Evolutionary conservation across 2,797 vertebrate species (phyloP).

Genomic region (Brachymystax lenok): DNA sequence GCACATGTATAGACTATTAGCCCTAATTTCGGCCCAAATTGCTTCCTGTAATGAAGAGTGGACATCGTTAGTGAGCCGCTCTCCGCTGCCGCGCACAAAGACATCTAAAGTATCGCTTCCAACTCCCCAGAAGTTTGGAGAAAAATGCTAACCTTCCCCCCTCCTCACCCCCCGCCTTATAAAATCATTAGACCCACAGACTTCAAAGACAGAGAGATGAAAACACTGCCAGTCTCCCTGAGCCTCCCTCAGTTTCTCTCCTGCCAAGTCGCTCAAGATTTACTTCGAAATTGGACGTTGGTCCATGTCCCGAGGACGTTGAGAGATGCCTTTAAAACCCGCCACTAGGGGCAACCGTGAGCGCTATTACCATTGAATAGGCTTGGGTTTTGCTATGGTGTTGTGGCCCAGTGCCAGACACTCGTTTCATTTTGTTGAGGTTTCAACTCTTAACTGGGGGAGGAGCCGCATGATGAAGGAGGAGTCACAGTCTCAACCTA

Average conservation of each 20-base stretch:
- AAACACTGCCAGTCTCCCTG: constrained; percentile 65
- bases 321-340: too few species aligned
- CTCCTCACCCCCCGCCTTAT: constrained; percentile 41
- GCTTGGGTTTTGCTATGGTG: too few species aligned
- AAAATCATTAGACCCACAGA: constrained; percentile 69
- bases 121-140: constrained; percentile 64
- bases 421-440: too few species aligned
- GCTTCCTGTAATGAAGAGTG: constrained; percentile 75
- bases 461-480: too few species aligned
- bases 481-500: too few species aligned
- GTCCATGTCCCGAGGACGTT: too few species aligned
- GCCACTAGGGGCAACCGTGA: too few species aligned
- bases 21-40: constrained; percentile 80
- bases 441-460: too few species aligned
- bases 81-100: constrained; percentile 64
- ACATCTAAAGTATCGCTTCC: constrained; percentile 73
- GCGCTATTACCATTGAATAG: too few species aligned
- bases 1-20: constrained; percentile 77
- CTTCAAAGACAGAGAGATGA: constrained; percentile 64
- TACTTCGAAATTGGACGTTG: too few species aligned
- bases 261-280: too few species aligned
- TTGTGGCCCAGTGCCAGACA: too few species aligned
- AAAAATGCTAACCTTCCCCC: constrained; percentile 59
- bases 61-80: constrained; percentile 72
- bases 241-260: constrained; percentile 8